Percentiles rank a stretch among this genome's conserved stretches.
These are phyloP conservation scores for Pandemis cinnamomeana DNA, from an alignment of 2,888 invertebrate genomes.

Conservation along the genomic window DNA sequence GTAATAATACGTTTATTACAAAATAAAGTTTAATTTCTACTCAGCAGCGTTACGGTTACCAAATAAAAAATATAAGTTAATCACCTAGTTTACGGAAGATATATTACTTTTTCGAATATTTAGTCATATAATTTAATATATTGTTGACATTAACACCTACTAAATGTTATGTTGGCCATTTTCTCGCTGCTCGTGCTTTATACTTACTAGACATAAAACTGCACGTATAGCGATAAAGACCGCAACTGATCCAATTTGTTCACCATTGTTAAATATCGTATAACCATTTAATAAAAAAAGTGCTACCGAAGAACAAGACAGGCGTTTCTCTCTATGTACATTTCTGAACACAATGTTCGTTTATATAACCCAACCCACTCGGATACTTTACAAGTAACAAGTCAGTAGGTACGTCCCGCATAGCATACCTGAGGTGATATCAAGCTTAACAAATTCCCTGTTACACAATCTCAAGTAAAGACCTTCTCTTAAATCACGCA, in stretches of 20 bases:
- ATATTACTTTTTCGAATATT: not conserved
- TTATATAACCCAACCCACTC: not conserved
- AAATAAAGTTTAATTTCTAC: not conserved
- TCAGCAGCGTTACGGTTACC: not conserved
- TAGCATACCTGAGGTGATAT: not conserved
- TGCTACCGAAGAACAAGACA: not conserved
- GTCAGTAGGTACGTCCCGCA: not conserved
- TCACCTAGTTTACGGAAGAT: not conserved
- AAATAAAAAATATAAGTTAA: not conserved
- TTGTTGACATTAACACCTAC: too few species aligned
- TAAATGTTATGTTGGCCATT: too few species aligned
- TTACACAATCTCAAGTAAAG: conserved; percentile 14
- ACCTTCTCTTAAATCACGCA: conserved; percentile 26
- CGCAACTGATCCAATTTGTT: too few species aligned
- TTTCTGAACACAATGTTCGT: not conserved
- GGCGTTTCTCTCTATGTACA: not conserved
- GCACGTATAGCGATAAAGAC: too few species aligned
- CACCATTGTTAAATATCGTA: too few species aligned
- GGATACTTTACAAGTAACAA: not conserved
- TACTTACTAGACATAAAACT: too few species aligned
- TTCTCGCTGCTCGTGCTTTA: too few species aligned
- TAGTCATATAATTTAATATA: too few species aligned
- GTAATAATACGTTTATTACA: not conserved
- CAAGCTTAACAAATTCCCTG: conserved; percentile 8
- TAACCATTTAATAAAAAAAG: not conserved